phyloP scores from a whole-genome alignment of 2,888 invertebrate genomes.

The Tetragnatha montana region DNA sequence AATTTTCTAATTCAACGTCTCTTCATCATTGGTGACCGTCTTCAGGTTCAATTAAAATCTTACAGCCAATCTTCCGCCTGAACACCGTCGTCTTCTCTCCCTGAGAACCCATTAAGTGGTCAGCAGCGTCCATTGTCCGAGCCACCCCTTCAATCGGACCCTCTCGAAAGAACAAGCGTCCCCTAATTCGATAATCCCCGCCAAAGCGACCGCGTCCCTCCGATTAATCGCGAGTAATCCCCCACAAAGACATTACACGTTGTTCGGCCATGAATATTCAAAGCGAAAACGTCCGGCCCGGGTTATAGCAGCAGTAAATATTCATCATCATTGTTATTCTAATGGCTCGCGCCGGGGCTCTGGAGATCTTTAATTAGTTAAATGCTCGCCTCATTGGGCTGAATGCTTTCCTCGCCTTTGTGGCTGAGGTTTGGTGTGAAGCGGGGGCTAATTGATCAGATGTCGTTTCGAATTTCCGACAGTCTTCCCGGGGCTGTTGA shows the following conservation, averaged over 20 bases:
- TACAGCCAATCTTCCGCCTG: too few species aligned
- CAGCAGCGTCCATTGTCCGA: not conserved
- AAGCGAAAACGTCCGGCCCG: conserved; percentile 39
- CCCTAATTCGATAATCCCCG: conserved; percentile 64
- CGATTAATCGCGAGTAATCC: conserved; percentile 64
- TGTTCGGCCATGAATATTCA: conserved; percentile 64
- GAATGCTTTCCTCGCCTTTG: not conserved
- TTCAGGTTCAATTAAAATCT: too few species aligned
- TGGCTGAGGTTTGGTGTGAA: not conserved
- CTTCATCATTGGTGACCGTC: too few species aligned
- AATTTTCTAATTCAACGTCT: too few species aligned
- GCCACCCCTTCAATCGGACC: not conserved
- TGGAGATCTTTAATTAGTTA: conserved; percentile 65
- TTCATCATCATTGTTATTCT: conserved; percentile 69
- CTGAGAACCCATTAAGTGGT: too few species aligned
- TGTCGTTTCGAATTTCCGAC: not conserved
- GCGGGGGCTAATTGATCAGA: not conserved
- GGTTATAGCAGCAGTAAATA: conserved; percentile 49
- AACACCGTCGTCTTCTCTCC: too few species aligned
- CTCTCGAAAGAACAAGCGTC: conserved; percentile 33
- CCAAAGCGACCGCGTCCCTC: conserved; percentile 38
- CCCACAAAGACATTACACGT: conserved; percentile 65
- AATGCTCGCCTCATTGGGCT: conserved; percentile 40
- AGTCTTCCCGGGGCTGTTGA: not conserved
- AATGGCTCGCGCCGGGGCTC: conserved; percentile 53